These are phyloP conservation scores for Lamellibrachia satsuma DNA, from an alignment of 2,888 invertebrate genomes.

Conservation along the genomic window DNA sequence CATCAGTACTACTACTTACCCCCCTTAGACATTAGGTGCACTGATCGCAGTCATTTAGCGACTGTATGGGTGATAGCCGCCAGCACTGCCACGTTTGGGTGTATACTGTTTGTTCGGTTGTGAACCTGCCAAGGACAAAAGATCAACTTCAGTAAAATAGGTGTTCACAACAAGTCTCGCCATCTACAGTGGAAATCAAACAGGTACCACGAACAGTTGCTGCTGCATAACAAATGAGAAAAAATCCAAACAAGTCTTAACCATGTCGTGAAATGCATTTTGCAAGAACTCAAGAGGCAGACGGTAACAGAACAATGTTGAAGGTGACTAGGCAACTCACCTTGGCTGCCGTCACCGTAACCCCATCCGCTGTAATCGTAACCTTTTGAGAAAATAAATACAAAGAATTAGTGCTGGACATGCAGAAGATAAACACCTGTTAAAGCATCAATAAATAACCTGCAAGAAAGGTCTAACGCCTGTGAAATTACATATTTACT, in stretches of 20 bases:
- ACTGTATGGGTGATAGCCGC: constrained; percentile 6
- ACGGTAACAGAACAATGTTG: constrained; percentile 1
- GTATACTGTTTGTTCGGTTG: constrained; percentile 13
- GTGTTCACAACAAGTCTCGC: neutral
- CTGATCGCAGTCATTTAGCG: constrained; percentile 17
- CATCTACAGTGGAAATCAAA: neutral
- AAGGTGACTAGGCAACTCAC: constrained; percentile 10
- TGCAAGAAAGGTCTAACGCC: neutral
- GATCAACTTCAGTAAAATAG: neutral
- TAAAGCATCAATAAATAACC: neutral
- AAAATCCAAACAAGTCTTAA: constrained; percentile 8
- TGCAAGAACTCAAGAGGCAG: neutral
- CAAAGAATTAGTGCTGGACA: constrained; percentile 13
- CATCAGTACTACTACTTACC: constrained; percentile 13
- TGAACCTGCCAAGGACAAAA: neutral
- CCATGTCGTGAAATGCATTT: neutral
- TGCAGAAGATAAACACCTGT: neutral
- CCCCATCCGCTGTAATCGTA: constrained; percentile 18
- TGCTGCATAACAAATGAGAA: neutral
- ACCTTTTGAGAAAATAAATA: constrained; percentile 7
- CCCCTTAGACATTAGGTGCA: constrained; percentile 17
- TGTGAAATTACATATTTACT: neutral
- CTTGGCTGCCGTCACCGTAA: constrained; percentile 17
- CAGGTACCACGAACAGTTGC: neutral
- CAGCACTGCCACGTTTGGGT: constrained; percentile 19